phyloP scores from a whole-genome alignment of 2,797 vertebrate genomes.

The Cheracebus regulus region DNA sequence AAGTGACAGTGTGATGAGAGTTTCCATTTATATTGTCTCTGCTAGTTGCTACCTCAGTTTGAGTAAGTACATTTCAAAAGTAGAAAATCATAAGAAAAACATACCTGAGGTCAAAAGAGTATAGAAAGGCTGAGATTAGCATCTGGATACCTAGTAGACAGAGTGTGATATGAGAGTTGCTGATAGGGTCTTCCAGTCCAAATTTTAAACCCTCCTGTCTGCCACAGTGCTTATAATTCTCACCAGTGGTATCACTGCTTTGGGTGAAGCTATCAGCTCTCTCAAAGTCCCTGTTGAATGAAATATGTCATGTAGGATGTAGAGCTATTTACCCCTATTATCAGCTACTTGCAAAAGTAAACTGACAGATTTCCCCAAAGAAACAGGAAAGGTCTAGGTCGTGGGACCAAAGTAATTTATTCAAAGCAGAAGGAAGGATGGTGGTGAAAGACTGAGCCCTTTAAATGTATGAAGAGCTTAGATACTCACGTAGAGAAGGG shows the following conservation, averaged over 20 bases:
- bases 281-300: neutral
- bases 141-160: neutral
- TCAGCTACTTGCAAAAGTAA: constrained; percentile 5
- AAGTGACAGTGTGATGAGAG: constrained; percentile 40
- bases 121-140: constrained; percentile 11
- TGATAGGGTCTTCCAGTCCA: neutral
- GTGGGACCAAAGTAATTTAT: neutral
- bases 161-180: neutral
- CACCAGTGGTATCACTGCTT: neutral
- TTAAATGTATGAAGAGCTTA: constrained; percentile 21
- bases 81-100: constrained; percentile 9
- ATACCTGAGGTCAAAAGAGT: neutral
- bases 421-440: neutral
- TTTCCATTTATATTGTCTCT: constrained; percentile 49
- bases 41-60: constrained; percentile 43
- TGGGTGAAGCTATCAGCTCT: neutral
- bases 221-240: neutral
- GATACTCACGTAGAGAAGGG: neutral
- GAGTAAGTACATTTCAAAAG: constrained; percentile 56
- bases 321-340: constrained; percentile 25
- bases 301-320: neutral
- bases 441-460: neutral
- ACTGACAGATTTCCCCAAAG: constrained; percentile 33
- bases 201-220: neutral
- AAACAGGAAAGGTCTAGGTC: constrained; percentile 1